phyloP scores from a whole-genome alignment of 2,113 vertebrate species.

The Stigmatopora nigra region DNA sequence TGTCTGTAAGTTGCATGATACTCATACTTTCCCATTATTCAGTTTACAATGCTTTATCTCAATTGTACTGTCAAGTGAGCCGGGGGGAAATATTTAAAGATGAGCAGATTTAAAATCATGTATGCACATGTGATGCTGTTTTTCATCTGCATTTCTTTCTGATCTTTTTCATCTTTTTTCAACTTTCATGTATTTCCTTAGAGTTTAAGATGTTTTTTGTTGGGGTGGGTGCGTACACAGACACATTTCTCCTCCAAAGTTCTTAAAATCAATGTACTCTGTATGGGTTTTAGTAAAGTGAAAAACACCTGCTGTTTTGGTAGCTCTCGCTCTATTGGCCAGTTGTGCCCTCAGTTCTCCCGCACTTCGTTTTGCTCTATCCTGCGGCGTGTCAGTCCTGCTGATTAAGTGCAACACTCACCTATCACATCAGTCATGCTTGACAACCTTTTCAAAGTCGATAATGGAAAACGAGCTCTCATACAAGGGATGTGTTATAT shows the following conservation, averaged over 20 bases:
- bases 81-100: neutral
- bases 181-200: slow-evolving; percentile 17
- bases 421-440: neutral
- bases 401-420: neutral
- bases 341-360: neutral
- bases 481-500: neutral
- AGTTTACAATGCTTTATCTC: slow-evolving; percentile 18
- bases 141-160: slow-evolving; percentile 7
- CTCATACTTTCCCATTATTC: slow-evolving; percentile 13
- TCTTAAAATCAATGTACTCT: neutral
- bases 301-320: neutral
- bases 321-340: neutral
- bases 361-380: neutral
- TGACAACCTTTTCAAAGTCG: neutral
- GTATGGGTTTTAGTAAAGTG: neutral
- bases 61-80: neutral
- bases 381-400: neutral
- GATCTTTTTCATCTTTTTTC: slow-evolving; percentile 19
- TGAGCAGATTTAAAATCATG: neutral
- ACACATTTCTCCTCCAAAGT: neutral
- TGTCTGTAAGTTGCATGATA: slow-evolving; percentile 28
- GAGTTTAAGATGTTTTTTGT: slow-evolving; percentile 22
- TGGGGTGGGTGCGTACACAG: no score
- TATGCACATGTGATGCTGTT: neutral
- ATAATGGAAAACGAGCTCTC: neutral